Evolutionary conservation across 1,140 invertebrate genomes (phyloP).

Genomic region (Zaprionus taronus): DNA sequence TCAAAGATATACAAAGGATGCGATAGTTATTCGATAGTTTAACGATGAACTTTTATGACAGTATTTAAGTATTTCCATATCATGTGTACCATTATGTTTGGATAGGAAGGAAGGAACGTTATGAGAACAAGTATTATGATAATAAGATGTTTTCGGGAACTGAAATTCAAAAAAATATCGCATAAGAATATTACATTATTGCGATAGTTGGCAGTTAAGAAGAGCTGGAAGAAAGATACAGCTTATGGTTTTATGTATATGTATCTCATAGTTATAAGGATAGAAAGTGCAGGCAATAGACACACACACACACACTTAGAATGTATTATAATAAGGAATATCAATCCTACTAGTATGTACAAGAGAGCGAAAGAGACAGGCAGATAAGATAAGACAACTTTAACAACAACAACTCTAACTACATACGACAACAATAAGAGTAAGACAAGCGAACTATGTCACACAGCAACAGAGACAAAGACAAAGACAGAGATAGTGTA

Average conservation of each 20-base stretch:
- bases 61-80: neutral
- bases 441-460: neutral
- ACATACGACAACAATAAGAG: slow-evolving; percentile 2
- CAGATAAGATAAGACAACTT: neutral
- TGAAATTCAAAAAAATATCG: too few relatives aligned
- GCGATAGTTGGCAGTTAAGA: neutral
- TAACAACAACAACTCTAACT: slow-evolving; percentile 1
- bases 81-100: neutral
- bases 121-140: too few relatives aligned
- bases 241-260: neutral
- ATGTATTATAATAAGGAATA: neutral
- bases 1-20: neutral
- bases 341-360: neutral
- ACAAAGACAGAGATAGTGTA: slow-evolving; percentile 15
- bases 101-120: neutral
- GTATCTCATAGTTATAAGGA: neutral
- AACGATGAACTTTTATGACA: neutral
- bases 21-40: neutral
- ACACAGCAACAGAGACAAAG: neutral
- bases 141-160: too few relatives aligned
- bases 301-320: too few relatives aligned
- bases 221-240: neutral
- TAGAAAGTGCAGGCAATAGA: neutral
- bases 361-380: neutral
- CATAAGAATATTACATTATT: neutral